Conservation (phyloP, 2,888 invertebrate species). For the Cheilosia variabilis region DNA sequence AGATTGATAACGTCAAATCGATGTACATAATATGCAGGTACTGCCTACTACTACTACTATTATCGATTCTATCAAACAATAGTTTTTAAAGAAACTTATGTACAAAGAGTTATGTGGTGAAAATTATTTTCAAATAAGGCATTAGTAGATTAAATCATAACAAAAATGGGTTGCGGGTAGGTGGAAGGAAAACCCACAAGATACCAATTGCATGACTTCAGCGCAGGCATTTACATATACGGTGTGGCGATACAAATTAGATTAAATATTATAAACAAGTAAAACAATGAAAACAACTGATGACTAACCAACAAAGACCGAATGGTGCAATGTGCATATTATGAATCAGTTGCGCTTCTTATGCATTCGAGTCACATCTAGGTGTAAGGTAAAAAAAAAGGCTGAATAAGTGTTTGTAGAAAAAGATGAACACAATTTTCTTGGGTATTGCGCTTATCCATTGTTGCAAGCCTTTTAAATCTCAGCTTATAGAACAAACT, state of each 20-base stretch:
- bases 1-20: conserved; percentile 28
- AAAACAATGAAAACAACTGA: conserved; percentile 16
- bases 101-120: not conserved
- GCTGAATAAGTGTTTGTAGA: too few species aligned
- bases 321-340: not conserved
- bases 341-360: conserved; percentile 12
- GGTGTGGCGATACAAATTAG: conserved; percentile 11
- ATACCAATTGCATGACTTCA: conserved; percentile 3
- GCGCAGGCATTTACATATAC: not conserved
- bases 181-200: conserved; percentile 20
- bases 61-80: not conserved
- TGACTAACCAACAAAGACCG: conserved; percentile 1
- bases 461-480: too few species aligned
- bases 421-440: too few species aligned
- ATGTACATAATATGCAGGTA: too few species aligned
- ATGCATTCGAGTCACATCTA: not conserved
- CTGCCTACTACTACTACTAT: too few species aligned
- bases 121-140: not conserved
- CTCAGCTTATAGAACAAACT: too few species aligned
- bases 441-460: too few species aligned
- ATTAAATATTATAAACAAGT: conserved; percentile 31
- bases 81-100: not conserved
- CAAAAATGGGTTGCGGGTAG: not conserved
- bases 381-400: too few species aligned
- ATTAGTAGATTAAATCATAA: not conserved